Percentiles rank a stretch among this genome's conserved stretches.
phyloP scores from a whole-genome alignment of 2,888 invertebrate genomes.

The Lasioglossum calceatum region DNA sequence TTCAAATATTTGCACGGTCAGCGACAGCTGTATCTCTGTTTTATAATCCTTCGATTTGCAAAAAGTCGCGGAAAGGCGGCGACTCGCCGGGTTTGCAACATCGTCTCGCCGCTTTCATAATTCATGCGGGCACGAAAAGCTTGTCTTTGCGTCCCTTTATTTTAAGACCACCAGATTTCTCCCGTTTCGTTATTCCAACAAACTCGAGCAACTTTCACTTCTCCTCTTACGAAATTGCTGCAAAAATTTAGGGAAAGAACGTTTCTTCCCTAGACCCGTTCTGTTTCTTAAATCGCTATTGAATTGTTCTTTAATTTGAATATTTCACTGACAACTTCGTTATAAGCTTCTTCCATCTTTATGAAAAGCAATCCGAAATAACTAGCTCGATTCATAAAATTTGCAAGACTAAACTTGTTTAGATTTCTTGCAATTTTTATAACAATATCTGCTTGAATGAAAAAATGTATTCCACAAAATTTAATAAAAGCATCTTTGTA shows the following conservation, averaged over 20 bases:
- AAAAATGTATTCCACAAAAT: neutral
- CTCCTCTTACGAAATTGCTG: conserved; percentile 8
- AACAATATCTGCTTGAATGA: neutral
- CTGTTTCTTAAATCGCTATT: neutral
- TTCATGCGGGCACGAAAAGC: conserved; percentile 17
- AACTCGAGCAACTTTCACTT: conserved; percentile 55
- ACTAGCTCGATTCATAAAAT: neutral
- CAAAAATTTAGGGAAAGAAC: conserved; percentile 23
- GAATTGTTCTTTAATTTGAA: neutral
- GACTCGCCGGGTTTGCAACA: conserved; percentile 37
- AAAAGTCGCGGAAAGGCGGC: neutral
- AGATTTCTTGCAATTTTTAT: neutral
- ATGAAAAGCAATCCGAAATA: neutral
- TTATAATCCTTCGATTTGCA: conserved; percentile 30
- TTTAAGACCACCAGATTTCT: conserved; percentile 33
- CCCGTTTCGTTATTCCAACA: conserved; percentile 8
- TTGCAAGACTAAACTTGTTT: neutral
- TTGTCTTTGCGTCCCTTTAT: conserved; percentile 24
- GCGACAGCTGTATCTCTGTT: conserved; percentile 30
- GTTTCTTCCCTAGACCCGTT: neutral
- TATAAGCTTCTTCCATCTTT: neutral
- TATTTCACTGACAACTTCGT: neutral
- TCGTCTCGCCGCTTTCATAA: conserved; percentile 44
- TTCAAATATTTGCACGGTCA: conserved; percentile 43
- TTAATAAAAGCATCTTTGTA: neutral